phyloP scores from a whole-genome alignment of 2,888 invertebrate genomes.

The Operophtera brumata region DNA sequence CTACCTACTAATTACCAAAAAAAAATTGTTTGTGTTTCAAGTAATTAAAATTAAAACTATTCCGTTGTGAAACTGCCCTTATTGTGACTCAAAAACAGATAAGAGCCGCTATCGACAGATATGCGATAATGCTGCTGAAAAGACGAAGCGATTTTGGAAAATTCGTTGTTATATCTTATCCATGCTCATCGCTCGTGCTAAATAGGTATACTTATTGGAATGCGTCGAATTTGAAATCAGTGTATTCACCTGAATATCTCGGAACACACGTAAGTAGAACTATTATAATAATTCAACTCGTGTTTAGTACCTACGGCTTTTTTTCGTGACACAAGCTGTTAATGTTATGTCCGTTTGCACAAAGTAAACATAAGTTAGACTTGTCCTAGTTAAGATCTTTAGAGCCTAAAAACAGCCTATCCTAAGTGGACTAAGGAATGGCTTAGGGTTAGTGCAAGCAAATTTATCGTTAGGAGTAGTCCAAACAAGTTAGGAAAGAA shows the following conservation, averaged over 20 bases:
- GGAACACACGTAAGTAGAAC: slow-evolving; percentile 8
- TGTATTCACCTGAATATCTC: slow-evolving; percentile 3
- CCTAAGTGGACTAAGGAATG: too few relatives aligned
- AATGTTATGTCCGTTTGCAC: too few relatives aligned
- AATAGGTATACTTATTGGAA: slow-evolving; percentile 4
- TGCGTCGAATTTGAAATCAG: neutral
- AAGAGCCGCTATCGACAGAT: slow-evolving; percentile 6
- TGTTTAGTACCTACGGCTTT: neutral
- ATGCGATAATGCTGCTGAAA: slow-evolving; percentile 5
- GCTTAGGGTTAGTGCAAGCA: too few relatives aligned
- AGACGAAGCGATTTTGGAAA: slow-evolving; percentile 3
- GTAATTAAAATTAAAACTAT: too few relatives aligned
- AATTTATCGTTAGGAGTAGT: too few relatives aligned
- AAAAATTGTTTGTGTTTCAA: too few relatives aligned
- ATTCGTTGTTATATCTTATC: slow-evolving; percentile 18
- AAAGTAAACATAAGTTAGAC: too few relatives aligned
- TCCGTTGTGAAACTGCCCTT: neutral
- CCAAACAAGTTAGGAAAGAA: too few relatives aligned
- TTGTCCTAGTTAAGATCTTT: too few relatives aligned
- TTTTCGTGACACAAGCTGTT: neutral
- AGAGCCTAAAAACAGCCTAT: too few relatives aligned
- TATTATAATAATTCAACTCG: neutral
- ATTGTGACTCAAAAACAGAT: neutral
- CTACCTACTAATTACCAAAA: too few relatives aligned
- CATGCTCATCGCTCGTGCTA: neutral